Evolutionary conservation across 2,888 invertebrate genomes (phyloP), one percentile per base, ranked within the genome.

Genomic region (Xanthia togata): DNA sequence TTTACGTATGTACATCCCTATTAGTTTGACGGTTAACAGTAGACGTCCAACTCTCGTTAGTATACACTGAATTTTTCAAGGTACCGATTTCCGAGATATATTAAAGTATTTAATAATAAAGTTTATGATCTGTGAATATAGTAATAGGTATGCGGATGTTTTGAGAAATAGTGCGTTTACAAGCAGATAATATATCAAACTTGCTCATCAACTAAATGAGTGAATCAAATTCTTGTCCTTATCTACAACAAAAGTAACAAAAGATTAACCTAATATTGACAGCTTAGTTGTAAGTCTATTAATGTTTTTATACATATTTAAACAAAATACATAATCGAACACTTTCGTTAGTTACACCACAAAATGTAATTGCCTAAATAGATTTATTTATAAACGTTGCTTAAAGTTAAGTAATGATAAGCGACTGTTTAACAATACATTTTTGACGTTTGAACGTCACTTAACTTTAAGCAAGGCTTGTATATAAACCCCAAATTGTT

Each of bases 11-110:
- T 35, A 4, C 76, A 62, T 71, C 72, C 60, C 80, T 77, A 71
- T 79, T 62, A 23, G 81, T 83, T 87, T 86, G 86, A 87, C 78
- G 81, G 78, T 73, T 85, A 79, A 75, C 84, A 85, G 88, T 70
- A 82, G 67, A 79, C 79, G 76, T 72, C 70, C 65, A 82, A 73
- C 73, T 78, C 79, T 82, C 76, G 82, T 84, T 81, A 82, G 85
- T 65, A 68, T 73, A 87, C 75, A 79, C 79, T 75, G 78, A 78
- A 78, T 44, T 79, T 77, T 79, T 80, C 75, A 77, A 81, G 75
- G 79, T 71, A 67, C 73, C 31, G 71, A 70, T 81, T 79, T 77
- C 72, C 44, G 57, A 70, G 81, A 71, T 65, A 47, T 59, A 79
- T 79, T 68, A 73, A 74, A 83, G 77, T 64, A 74, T 81, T 74